phyloP scores from a whole-genome alignment of 2,888 invertebrate genomes.

The Ennomos fuscantarius region DNA sequence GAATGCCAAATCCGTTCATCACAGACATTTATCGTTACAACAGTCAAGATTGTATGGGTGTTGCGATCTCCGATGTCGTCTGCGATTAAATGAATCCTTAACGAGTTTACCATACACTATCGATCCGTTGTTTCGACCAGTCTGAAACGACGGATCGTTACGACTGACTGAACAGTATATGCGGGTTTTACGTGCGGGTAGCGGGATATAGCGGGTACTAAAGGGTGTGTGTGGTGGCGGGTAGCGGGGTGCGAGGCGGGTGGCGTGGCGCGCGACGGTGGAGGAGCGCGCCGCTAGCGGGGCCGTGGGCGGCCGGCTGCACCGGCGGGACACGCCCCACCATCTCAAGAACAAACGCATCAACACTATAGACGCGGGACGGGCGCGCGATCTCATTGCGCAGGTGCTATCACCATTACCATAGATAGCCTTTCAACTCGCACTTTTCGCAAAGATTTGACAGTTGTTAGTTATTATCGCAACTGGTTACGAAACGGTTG shows the following conservation, averaged over 20 bases:
- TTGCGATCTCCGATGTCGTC: too few relatives aligned
- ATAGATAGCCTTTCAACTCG: slow-evolving; percentile 1
- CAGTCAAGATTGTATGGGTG: too few relatives aligned
- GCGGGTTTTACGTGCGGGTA: too few relatives aligned
- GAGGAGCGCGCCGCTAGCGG: slow-evolving; percentile 59
- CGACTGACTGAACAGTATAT: too few relatives aligned
- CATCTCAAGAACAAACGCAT: slow-evolving; percentile 99
- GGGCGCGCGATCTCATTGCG: slow-evolving; percentile 76
- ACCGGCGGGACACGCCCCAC: slow-evolving; percentile 98
- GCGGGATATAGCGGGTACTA: too few relatives aligned
- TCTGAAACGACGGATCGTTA: too few relatives aligned
- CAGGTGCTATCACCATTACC: slow-evolving; percentile 63
- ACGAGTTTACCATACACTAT: too few relatives aligned
- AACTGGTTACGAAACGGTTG: too few relatives aligned
- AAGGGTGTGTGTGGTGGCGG: slow-evolving; percentile 50
- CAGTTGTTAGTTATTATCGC: not conserved
- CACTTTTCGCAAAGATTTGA: slow-evolving; percentile 7
- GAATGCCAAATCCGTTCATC: too few relatives aligned
- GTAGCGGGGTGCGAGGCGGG: slow-evolving; percentile 61
- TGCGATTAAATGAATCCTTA: too few relatives aligned
- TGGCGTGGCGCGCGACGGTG: slow-evolving; percentile 84
- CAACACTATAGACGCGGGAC: slow-evolving; percentile 76
- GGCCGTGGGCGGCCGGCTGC: slow-evolving; percentile 83
- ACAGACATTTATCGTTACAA: too few relatives aligned
- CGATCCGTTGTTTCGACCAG: too few relatives aligned